A percentile compares a stretch with the other conserved stretches of the same genome.
Conservation (phyloP, 2,888 invertebrate species). For the Suillia variegata region DNA sequence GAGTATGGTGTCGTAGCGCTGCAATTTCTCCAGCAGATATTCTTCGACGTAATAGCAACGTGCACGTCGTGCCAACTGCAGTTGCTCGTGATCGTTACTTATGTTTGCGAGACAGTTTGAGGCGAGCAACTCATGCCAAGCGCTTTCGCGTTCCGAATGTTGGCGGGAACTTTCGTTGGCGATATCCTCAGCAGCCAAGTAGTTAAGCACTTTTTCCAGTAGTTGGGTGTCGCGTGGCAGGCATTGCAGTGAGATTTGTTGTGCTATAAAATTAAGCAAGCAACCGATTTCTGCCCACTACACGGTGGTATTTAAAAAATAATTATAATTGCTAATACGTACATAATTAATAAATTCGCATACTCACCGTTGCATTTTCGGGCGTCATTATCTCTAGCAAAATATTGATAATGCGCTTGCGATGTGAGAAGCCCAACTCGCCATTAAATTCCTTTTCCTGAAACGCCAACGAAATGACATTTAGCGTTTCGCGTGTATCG, state of each 20-base stretch:
- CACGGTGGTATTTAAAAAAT: no score
- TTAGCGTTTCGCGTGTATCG: conserved; percentile 83
- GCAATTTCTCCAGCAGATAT: conserved; percentile 68
- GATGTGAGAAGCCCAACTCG: conserved; percentile 72
- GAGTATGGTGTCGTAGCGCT: conserved; percentile 69
- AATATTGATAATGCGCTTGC: conserved; percentile 80
- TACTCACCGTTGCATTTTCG: conserved; percentile 67
- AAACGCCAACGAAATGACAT: conserved; percentile 83
- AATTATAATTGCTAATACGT: neutral
- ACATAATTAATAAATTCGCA: no score
- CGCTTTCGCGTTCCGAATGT: conserved; percentile 74
- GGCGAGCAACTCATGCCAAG: conserved; percentile 72
- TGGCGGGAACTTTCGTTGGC: conserved; percentile 60
- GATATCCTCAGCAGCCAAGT: conserved; percentile 63
- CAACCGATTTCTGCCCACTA: conserved; percentile 65
- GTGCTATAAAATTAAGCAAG: conserved; percentile 69
- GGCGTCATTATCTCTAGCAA: conserved; percentile 75
- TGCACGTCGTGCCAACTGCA: conserved; percentile 69
- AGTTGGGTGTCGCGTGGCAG: conserved; percentile 61
- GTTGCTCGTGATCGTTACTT: conserved; percentile 65
- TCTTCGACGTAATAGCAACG: conserved; percentile 76
- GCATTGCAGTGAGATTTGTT: conserved; percentile 66
- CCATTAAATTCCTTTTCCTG: conserved; percentile 79
- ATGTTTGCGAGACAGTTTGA: conserved; percentile 67
- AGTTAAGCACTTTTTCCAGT: conserved; percentile 68